These are phyloP conservation scores for Montipora foliosa DNA, from an alignment of 64 coral and sea anemone genomes.

Conservation along the genomic window DNA sequence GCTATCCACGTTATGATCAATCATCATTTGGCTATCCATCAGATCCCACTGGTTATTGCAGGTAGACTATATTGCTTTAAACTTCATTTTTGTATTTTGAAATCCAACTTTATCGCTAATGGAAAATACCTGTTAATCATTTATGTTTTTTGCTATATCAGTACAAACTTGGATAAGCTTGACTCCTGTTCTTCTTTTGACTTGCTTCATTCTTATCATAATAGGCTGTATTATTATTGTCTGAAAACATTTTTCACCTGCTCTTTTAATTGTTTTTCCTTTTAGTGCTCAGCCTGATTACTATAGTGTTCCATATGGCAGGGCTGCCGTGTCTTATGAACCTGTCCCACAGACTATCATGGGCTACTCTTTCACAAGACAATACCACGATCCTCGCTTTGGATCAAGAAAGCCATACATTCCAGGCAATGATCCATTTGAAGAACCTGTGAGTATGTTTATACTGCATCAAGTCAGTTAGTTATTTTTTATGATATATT, in stretches of 20 bases:
- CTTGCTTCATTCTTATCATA: too few species aligned
- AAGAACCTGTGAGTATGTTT: constrained; percentile 24
- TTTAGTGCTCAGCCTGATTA: background rate
- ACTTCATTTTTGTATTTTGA: too few species aligned
- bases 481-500: too few species aligned
- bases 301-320: background rate
- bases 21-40: constrained; percentile 23
- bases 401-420: constrained; percentile 51
- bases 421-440: constrained; percentile 15
- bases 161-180: too few species aligned
- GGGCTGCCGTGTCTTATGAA: background rate
- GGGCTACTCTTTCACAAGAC: background rate
- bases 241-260: too few species aligned
- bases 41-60: constrained; percentile 30
- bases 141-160: too few species aligned
- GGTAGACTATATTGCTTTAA: background rate
- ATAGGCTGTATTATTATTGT: too few species aligned
- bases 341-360: background rate
- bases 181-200: too few species aligned
- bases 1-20: constrained; percentile 3
- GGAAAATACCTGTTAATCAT: too few species aligned
- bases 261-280: background rate
- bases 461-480: background rate
- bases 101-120: too few species aligned
- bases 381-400: background rate